A percentile compares a stretch with the other conserved stretches of the same genome.
phyloP scores from a whole-genome alignment of 2,888 invertebrate species.

The Hirtodrosophila duncani region DNA sequence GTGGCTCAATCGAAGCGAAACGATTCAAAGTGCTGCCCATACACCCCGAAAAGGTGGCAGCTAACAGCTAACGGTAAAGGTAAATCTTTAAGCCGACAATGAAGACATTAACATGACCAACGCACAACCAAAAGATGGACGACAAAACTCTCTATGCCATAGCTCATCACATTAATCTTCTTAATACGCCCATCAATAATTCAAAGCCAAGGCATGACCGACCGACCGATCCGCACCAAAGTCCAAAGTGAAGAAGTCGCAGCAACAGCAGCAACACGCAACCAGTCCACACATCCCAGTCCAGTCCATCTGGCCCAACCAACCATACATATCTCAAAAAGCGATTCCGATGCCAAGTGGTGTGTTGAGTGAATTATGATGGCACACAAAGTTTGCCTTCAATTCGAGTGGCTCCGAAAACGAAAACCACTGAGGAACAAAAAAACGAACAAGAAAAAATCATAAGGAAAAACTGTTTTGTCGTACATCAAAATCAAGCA shows the following conservation, averaged over 20 bases:
- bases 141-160: slow-evolving; percentile 59
- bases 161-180: slow-evolving; percentile 71
- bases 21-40: slow-evolving; percentile 28
- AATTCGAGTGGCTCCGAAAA: slow-evolving; percentile 50
- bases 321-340: too few species aligned
- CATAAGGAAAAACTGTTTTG: too few species aligned
- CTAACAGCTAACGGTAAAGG: slow-evolving; percentile 53
- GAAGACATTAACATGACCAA: slow-evolving; percentile 71
- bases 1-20: slow-evolving; percentile 48
- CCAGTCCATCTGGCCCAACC: too few species aligned
- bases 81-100: slow-evolving; percentile 65
- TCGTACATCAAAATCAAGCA: slow-evolving; percentile 67
- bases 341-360: not conserved
- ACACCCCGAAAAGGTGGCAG: slow-evolving; percentile 14
- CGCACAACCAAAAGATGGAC: slow-evolving; percentile 51
- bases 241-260: slow-evolving; percentile 9
- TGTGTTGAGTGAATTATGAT: slow-evolving; percentile 70
- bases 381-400: slow-evolving; percentile 40
- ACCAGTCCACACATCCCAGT: too few species aligned
- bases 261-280: too few species aligned
- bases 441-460: not conserved
- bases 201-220: slow-evolving; percentile 69
- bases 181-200: slow-evolving; percentile 72
- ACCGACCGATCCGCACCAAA: slow-evolving; percentile 25
- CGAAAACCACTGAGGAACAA: slow-evolving; percentile 24